phyloP scores from a whole-genome alignment of 2,888 invertebrate genomes.

The Acleris literana region DNA sequence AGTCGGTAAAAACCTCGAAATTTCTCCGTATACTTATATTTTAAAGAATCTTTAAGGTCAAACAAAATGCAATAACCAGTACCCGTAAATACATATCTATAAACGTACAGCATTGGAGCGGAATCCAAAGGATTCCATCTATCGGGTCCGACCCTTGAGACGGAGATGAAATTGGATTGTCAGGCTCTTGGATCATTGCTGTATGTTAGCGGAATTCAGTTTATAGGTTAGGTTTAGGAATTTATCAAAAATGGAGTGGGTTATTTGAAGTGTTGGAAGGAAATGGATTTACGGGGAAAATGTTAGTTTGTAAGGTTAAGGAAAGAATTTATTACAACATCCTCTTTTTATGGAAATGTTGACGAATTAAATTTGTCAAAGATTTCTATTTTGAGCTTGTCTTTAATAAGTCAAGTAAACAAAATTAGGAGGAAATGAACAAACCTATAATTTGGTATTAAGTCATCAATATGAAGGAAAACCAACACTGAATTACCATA shows the following conservation, averaged over 20 bases:
- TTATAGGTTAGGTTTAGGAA: slow-evolving; percentile 26
- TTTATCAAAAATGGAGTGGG: slow-evolving; percentile 8
- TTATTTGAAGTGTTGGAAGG: background rate
- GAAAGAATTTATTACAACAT: too few species aligned
- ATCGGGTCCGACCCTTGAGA: slow-evolving; percentile 35
- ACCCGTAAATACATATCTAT: slow-evolving; percentile 4
- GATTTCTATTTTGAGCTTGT: too few species aligned
- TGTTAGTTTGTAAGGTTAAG: background rate
- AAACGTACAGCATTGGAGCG: slow-evolving; percentile 20
- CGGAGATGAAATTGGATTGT: slow-evolving; percentile 42
- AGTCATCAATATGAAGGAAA: too few species aligned
- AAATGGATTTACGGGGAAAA: background rate
- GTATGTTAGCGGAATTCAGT: slow-evolving; percentile 29
- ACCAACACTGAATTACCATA: too few species aligned
- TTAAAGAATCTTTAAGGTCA: background rate
- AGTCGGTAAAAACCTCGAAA: too few species aligned
- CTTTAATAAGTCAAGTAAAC: too few species aligned
- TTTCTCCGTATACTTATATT: background rate
- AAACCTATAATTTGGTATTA: too few species aligned
- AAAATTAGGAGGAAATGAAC: too few species aligned
- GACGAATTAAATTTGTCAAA: too few species aligned
- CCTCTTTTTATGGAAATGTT: too few species aligned
- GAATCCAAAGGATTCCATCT: slow-evolving; percentile 37
- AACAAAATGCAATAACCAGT: too few species aligned
- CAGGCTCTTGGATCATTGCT: slow-evolving; percentile 33